Conservation (phyloP, 2,113 vertebrate genomes). For the Cololabis saira region DNA sequence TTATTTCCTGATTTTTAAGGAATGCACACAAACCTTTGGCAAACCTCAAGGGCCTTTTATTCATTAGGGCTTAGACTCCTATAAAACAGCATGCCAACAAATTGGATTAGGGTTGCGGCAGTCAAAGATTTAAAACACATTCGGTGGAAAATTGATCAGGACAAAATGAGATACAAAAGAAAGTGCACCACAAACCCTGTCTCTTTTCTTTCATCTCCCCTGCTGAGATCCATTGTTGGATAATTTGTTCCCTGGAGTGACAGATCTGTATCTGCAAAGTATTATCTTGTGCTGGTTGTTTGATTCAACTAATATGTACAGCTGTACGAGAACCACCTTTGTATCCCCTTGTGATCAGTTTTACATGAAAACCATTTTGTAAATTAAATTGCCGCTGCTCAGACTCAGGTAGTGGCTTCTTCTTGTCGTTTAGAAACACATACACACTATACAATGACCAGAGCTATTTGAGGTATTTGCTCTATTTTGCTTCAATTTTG, state of each 20-base stretch:
- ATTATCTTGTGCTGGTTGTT: conserved; percentile 13
- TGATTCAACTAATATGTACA: conserved; percentile 19
- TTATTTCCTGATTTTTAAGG: not conserved
- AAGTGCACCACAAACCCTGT: not conserved
- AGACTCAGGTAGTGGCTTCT: conserved; percentile 5
- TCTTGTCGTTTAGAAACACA: conserved; percentile 1
- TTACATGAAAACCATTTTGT: conserved; percentile 36
- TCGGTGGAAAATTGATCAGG: conserved; percentile 48
- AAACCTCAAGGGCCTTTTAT: conserved; percentile 9
- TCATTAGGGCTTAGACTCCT: conserved; percentile 10
- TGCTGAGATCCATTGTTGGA: conserved; percentile 7
- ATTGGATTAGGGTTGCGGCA: conserved; percentile 50
- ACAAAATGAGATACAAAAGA: conserved; percentile 38
- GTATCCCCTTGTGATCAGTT: conserved; percentile 1
- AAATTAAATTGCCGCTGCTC: conserved; percentile 14
- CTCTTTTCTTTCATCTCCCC: conserved; percentile 21
- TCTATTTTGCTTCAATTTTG: conserved; percentile 25
- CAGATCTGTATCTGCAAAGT: conserved; percentile 24
- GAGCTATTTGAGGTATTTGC: conserved; percentile 46
- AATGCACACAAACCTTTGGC: not conserved
- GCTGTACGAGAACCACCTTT: conserved; percentile 7
- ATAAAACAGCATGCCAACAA: conserved; percentile 44
- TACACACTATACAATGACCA: conserved; percentile 39
- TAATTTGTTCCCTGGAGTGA: conserved; percentile 26
- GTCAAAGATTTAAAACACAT: conserved; percentile 55